Evolutionary conservation across 1,140 invertebrate genomes (phyloP).

Genomic region (Eciton burchellii): DNA sequence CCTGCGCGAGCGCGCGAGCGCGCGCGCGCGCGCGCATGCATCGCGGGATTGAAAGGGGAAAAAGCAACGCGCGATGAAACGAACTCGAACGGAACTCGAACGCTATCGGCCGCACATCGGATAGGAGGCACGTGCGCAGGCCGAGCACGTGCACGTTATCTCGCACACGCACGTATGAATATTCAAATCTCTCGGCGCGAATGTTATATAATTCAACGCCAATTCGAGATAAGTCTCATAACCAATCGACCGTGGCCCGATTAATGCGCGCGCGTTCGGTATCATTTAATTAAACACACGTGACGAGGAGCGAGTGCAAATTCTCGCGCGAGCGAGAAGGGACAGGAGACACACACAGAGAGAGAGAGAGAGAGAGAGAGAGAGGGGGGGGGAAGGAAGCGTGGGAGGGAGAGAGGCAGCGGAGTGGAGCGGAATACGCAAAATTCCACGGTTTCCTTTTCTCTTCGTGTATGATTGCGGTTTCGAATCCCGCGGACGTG

Average conservation of each 20-base stretch:
- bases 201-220: constrained; percentile 62
- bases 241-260: constrained; percentile 67
- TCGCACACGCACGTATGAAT: constrained; percentile 49
- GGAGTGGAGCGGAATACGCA: neutral
- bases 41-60: constrained; percentile 2
- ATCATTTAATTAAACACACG: constrained; percentile 70
- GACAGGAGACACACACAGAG: too few relatives aligned
- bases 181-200: constrained; percentile 62
- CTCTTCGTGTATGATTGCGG: neutral
- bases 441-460: constrained; percentile 10
- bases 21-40: too few relatives aligned
- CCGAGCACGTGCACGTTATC: constrained; percentile 52
- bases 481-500: constrained; percentile 25
- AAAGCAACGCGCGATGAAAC: constrained; percentile 6
- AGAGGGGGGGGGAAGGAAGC: too few relatives aligned
- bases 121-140: constrained; percentile 29
- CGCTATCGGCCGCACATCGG: neutral
- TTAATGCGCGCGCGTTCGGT: constrained; percentile 62
- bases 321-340: constrained; percentile 7
- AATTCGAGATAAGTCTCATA: constrained; percentile 70
- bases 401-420: too few relatives aligned
- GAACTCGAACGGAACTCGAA: constrained; percentile 1
- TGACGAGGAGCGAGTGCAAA: constrained; percentile 32
- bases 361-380: too few relatives aligned
- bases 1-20: too few relatives aligned